Base-by-base conservation (phyloP, 2,113 vertebrate genomes). In the Bos indicus region DNA sequence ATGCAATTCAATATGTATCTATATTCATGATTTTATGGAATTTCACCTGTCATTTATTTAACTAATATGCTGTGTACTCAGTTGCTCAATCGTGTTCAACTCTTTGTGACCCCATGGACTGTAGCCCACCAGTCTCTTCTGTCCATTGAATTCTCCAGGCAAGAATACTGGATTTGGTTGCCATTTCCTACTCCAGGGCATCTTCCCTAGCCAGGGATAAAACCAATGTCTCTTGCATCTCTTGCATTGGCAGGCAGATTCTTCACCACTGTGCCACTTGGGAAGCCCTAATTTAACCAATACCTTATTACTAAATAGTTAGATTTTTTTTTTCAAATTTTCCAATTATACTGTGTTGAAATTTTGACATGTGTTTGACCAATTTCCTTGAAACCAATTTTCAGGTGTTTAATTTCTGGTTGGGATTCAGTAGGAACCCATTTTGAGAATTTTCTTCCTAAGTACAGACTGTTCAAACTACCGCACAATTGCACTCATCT, bases 381-480 rank as follows among this genome's bases (percentile, higher is more conserved):
- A 30, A 26, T 93, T 92, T 93, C 93, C 93, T 57, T 91, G 48
- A 95, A 95, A 93, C 26, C 36, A 52, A 64, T 33, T 57, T 96
- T 36, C 13, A 95, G 26, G 46, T 26, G 4, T 36, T 62, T 26
- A 85, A 81, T 80, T 88, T 95, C 12, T 93, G 13, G 15, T 88
- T 21, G 84, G 21, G 1, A 19, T 93, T 74, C 13, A 62, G 7
- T 71, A 88, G 40, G 78, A 33, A 43, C 21, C 3, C 46, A 80
- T 36, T 88, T 33, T 40, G 12, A 94, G 11, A 48, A 19, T 54
- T 43, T 64, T 83, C 28, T 57, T 36, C 40, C 64, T 91, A 80
- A 51, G 26, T 81, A 26, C 7, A 91, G 9, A 84, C 51, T 71
- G n/a, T 74, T 74, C 19, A 71, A 36, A 71, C n/a, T 23, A 71